Base-by-base conservation (phyloP, 2,888 invertebrate genomes). In the Alsophila aescularia region DNA sequence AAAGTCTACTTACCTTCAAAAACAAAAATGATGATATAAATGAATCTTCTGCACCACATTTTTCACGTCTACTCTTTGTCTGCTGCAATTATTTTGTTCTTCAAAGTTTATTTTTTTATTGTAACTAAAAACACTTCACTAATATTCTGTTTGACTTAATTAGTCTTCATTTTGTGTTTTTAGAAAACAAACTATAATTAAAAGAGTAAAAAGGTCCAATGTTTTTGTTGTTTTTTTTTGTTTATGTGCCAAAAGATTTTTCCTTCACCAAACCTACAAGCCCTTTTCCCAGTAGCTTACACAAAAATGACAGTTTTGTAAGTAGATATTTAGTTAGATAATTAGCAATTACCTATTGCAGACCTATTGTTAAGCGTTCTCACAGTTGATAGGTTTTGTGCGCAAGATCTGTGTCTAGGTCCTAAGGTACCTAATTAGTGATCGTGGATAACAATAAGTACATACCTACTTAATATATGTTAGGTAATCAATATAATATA, bases 301-400 rank as follows among this genome's bases (percentile, higher is more conserved):
- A 34, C 21, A 24, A 32, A 44, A 52, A 14, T 52, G 39, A 37
- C 14, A 42, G 6, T 24, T 24, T 5, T 2, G 10, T 50, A 14
- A 31, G 1, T 12, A 29, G 14, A 4, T 14, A 14, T 3, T 2
- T 27, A 27, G 9, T 14, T 29, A 16, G n/a, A 10, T 41, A 15
- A 15, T 34, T 37, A 36, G n/a, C 14, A 27, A 45, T 16, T 29
- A 14, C 3, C 9, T 29, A 31, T 45, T 18, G 34, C 10, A 41
- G 3, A 8, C 10, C 41, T 16, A 48, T 53, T 53, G 53, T 53
- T 13, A 10, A 7, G 7, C 0, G 0, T 43, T 70, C 71, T 62
- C 54, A 72, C 71, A 41, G 45, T 50, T 52, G 3, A 60, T 42
- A 40, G 48, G 42, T 36, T 47, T 42, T 45, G 13, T 34, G 10